Base-by-base conservation (phyloP, 2,888 invertebrate genomes). In the Sphinx pinastri region DNA sequence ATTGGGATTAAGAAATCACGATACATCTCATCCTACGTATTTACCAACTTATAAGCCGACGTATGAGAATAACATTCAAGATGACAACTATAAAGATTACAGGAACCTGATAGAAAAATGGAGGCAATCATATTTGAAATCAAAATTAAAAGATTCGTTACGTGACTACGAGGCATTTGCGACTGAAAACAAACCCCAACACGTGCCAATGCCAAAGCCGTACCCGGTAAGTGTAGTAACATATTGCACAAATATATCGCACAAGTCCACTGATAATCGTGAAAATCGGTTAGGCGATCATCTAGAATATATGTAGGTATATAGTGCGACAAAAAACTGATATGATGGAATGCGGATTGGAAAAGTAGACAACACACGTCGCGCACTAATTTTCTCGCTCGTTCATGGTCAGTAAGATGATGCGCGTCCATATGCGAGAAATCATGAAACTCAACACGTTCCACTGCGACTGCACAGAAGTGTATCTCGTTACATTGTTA, bases 261-360 rank as follows among this genome's bases (percentile, higher is more conserved):
- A 38, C 58, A 67, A 47, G 31, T 38, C 72, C 57, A 52, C 38
- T 69, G 71, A 70, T 69, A 69, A 55, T 68, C 71, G 70, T 73
- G 71, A 73, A 71, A 74, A 74, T 72, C 63, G 71, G 73, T 73
- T 74, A 76, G 74, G 75, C 72, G 72, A 58, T 67, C 74, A 38
- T 5, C 5, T 38, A 38, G 38, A 38, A 77, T 73, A 25, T 25
- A 25, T 25, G 77, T 80, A 80, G 82, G 81, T 81, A 81, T 83
- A 83, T 87, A 87, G 83, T 83, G 77, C 78, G 83, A 83, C 86
- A 89, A 89, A 88, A 87, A 83, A 77, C 75, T 77, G 75, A 79
- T 77, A 85, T 77, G 79, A 82, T 83, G 90, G 93, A 92, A 94
- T 94, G 93, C 93, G 93, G 93, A 93, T 92, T 87, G 88, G 86